Evolutionary conservation across 35 echinoderm and acorn worm genomes (phyloP).

Genomic region (Stichopus chloronotus): DNA sequence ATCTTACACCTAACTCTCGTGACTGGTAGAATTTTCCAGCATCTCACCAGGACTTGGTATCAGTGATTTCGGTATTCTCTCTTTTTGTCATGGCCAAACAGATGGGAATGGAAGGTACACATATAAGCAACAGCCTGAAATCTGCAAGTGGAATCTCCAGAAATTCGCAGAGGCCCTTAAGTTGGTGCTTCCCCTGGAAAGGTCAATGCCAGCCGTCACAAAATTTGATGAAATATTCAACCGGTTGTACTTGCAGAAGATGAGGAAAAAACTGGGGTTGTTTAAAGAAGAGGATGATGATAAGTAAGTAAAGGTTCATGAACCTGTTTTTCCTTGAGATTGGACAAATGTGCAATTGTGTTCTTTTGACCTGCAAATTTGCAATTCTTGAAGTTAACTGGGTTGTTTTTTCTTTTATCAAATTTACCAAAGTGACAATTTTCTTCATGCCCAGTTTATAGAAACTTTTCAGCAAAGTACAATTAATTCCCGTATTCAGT

Average conservation of each 20-base stretch:
- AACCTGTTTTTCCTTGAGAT: neutral
- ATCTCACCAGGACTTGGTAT: no score
- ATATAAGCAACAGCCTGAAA: conserved; percentile 82
- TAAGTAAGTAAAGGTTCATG: conserved; percentile 55
- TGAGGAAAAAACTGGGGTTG: conserved; percentile 95
- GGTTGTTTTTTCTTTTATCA: no score
- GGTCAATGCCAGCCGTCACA: conserved; percentile 69
- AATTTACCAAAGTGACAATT: no score
- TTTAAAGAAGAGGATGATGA: conserved; percentile 73
- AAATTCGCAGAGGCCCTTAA: conserved; percentile 90
- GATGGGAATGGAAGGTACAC: conserved; percentile 95
- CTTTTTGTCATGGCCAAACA: neutral
- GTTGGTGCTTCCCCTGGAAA: conserved; percentile 80
- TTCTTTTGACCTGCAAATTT: no score
- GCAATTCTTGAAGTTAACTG: no score
- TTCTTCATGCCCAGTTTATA: no score
- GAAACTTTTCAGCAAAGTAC: no score
- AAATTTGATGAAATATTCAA: conserved; percentile 80
- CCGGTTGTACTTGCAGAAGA: conserved; percentile 78
- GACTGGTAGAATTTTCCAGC: no score
- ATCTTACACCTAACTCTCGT: no score
- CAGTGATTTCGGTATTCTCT: no score
- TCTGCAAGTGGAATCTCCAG: conserved; percentile 92
- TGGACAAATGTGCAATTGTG: no score
- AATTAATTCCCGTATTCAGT: no score